phyloP scores from a whole-genome alignment of 2,888 invertebrate genomes.

The Gonocerus acuteangulatus region DNA sequence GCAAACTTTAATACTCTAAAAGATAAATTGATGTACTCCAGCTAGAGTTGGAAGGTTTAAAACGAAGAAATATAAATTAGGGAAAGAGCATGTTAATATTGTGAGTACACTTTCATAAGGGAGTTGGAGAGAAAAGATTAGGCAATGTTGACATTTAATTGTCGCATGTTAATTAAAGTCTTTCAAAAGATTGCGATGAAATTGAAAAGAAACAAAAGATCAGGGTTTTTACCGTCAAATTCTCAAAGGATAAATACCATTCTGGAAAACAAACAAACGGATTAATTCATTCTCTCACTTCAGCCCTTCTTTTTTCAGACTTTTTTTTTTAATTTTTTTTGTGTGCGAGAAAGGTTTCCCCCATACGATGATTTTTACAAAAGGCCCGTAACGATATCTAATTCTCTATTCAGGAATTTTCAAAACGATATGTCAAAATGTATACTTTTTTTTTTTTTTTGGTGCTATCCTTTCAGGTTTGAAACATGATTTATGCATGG shows the following conservation, averaged over 20 bases:
- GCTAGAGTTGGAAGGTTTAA: too few relatives aligned
- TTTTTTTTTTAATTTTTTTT: neutral
- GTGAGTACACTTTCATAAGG: too few relatives aligned
- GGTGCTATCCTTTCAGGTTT: neutral
- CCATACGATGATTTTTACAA: conserved; percentile 6
- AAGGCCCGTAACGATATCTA: neutral
- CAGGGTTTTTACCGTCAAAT: too few relatives aligned
- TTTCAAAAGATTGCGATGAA: conserved; percentile 10
- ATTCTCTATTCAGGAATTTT: too few relatives aligned
- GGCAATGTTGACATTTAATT: conserved; percentile 12
- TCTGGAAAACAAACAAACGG: conserved; percentile 1
- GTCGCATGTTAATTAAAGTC: neutral
- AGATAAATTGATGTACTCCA: too few relatives aligned
- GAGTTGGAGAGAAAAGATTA: too few relatives aligned
- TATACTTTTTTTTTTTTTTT: conserved; percentile 7
- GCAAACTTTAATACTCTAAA: too few relatives aligned
- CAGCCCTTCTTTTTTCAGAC: conserved; percentile 2
- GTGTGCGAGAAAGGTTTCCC: neutral
- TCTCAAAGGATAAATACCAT: conserved; percentile 9
- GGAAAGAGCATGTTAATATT: too few relatives aligned
- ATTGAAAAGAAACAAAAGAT: conserved; percentile 16
- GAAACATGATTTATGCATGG: conserved; percentile 16
- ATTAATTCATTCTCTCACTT: conserved; percentile 8
- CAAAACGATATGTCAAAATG: neutral
- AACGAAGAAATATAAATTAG: too few relatives aligned